Evolutionary conservation across 2,888 invertebrate genomes (phyloP), one percentile per base, ranked within the genome.

Genomic region (Cerceris rybyensis): DNA sequence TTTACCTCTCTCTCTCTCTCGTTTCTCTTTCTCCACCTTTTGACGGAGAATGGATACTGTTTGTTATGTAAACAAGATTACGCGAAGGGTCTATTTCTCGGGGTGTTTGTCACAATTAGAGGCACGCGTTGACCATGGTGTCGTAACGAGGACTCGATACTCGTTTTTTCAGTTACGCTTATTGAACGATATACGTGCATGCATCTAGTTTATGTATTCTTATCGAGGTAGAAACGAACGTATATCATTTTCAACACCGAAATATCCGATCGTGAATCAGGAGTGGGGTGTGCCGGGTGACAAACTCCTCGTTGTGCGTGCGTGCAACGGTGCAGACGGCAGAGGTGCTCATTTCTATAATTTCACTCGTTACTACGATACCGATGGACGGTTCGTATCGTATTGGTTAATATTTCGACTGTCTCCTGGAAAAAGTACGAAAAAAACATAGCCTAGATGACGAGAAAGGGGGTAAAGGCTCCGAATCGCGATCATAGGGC

Each of bases 211-310:
- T 28, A 28, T 2, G 28, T 28, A 2, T 1, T 28, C 28, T 13
- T 50, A 14, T 17, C 11, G 60, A 16, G 13, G 13, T 28, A 13
- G 11, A 49, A 39, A 63, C 50, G 8, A 9, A 2, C 7, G 41
- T 14, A 14, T 52, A 52, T 64, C 11, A 41, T 55, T 57, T 52
- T 55, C 43, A 66, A 55, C 57, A 43, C 39, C 14, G 59, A 52
- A 16, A 58, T 13, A 50, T 52, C 13, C 11, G 41, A 11, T 28
- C 16, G n/a, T 17, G 68, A 75, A 69, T 28, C 49, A 50, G 13
- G 8, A 42, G 61, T 50, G 71, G 81, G 75, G 74, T 85, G 78
- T 76, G 81, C 78, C 83, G 75, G 71, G 52, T 81, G 77, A 83
- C 78, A 85, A 85, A 77, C 73, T 46, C 54, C 55, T 41, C 75